Evolutionary conservation across 1,140 invertebrate species (phyloP), one percentile per base, ranked within the genome.

Genomic region (Bradysia coprophila): DNA sequence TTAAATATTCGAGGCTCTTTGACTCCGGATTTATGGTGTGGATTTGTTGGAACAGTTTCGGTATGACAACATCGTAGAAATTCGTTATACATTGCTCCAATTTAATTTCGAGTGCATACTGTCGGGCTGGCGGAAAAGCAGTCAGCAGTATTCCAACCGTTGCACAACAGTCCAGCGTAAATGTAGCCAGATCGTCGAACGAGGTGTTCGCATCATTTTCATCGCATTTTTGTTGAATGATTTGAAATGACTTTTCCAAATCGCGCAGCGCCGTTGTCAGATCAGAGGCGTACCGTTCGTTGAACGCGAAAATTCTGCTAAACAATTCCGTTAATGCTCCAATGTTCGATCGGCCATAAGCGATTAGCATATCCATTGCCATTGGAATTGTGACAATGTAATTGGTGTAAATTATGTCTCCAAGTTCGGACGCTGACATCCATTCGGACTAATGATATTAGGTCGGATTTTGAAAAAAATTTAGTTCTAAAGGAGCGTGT

Each of bases 351-450:
- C 34, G 42, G 3, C 79, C 81, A 54, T 82, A 85, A 4, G 81
- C 58, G 39, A 78, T 68, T 56, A 80, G 77, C 1, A 88, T 51
- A 54, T 89, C 84, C 54, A 83, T 74, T 45, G 89, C 62, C 48
- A 86, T 75, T 13, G 85, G 83, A 45, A 88, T 66, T 16, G 86
- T 83, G 53, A 88, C 78, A 45, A 89, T 64, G 57, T 75, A 86
- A 48, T 86, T 79, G 21, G 83, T 67, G 56, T 87, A 88, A 31
- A 88, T 53, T 36, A 86, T 51, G n/a, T 75, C 64, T 4, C 71
- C 73, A 61, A 81, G 74, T 38, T 71, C 70, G 37, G 67, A 53
- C 31, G 69, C 69, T 1, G 56, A 71, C 49, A 87, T 75, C 63
- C 73, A 78, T 50, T 75, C 65, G 4, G 58, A 55, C 68, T 75